These are phyloP conservation scores for Nettapus auritus DNA, from an alignment of 2,113 vertebrate species.

Conservation along the genomic window DNA sequence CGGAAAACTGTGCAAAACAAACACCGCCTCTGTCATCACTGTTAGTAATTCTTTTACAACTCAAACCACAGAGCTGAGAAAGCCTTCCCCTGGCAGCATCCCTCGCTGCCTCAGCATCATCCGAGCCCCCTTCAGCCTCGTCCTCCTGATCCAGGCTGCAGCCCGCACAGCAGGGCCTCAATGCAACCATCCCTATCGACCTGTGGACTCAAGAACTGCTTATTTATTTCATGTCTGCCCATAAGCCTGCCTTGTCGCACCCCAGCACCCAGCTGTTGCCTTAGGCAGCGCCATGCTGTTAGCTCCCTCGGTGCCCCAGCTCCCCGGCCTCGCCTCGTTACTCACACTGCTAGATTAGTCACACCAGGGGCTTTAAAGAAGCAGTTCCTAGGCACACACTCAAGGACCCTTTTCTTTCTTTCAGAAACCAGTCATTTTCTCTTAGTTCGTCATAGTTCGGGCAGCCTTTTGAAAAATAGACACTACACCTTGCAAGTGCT, in stretches of 20 bases:
- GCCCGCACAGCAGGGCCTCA: not conserved
- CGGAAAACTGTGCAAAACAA: not conserved
- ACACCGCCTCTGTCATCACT: not conserved
- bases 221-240: not conserved
- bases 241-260: not conserved
- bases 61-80: not conserved
- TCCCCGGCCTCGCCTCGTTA: not conserved
- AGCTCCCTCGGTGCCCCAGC: not conserved
- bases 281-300: not conserved
- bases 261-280: not conserved
- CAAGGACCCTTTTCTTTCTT: not conserved
- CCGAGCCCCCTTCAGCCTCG: not conserved
- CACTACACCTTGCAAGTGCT: not conserved
- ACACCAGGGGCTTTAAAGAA: not conserved
- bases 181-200: not conserved
- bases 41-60: fast-evolving
- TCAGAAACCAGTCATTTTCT: not conserved
- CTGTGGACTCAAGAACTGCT: not conserved
- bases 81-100: not conserved
- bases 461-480: not conserved
- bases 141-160: not conserved
- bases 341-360: not conserved
- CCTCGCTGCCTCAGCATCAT: not conserved
- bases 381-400: fast-evolving
- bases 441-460: not conserved